Evolutionary conservation across 2,888 invertebrate species (phyloP), one percentile per base, ranked within the genome.

Genomic region (Tuberolachnus salignus): DNA sequence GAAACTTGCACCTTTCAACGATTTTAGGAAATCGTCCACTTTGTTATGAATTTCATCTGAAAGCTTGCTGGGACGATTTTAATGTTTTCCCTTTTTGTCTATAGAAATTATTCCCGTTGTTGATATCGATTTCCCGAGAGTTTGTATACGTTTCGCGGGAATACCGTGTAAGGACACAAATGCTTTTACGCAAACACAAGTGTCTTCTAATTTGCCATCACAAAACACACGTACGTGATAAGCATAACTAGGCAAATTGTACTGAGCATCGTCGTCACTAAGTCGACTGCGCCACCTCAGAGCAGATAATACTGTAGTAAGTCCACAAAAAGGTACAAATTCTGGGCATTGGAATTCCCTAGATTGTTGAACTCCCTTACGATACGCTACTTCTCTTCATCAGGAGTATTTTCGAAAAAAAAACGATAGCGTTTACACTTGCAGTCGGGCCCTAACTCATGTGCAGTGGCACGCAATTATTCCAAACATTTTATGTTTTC

Each of bases 141-240:
- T 57, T 23, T 57, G 57, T 19, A 51, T 14, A 4, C 57, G 57
- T 57, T 57, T 61, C 10, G 34, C 34, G 14, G 34, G 34, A 61
- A 61, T 61, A 61, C 61, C 61, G 34, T 61, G 61, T 1, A 61
- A 61, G 3, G 61, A 61, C 61, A 61, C 34, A 61, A 34, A 61
- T 61, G 26, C 34, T 61, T 61, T 61, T 61, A 34, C 34, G 34
- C 61, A 61, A 16, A 61, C 61, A 61, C 16, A 16, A 34, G 34
- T 34, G 61, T 61, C 42, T 63, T 42, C 8, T 16, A 63, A 63
- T n/a, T n/a, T 63, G 9, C 1, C 42, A 64, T 64, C 63, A 19
- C n/a, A 44, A 64, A 64, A 64, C 10, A 64, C 63, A 64, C 63
- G 63, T 44, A 64, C 63, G 44, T 19, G 63, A 21, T 63, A 64